phyloP scores from a whole-genome alignment of 1,140 invertebrate species.

The Galendromus occidentalis region DNA sequence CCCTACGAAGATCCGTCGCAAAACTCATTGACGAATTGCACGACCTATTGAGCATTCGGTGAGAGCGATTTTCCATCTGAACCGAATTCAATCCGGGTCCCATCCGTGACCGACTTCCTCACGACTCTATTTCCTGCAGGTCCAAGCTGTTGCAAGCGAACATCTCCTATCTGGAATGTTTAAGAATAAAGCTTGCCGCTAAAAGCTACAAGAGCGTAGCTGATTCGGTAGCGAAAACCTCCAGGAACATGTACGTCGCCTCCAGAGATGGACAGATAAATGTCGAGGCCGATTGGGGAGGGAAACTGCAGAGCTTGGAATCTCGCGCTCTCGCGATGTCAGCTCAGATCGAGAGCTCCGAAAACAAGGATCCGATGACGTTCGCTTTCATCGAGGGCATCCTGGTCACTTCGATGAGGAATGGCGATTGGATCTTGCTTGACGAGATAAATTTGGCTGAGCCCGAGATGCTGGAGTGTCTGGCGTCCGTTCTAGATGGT shows the following conservation, averaged over 20 bases:
- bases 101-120: neutral
- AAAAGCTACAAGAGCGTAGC: neutral
- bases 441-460: constrained; percentile 96
- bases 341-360: neutral
- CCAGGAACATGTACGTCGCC: neutral
- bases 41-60: neutral
- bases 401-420: constrained; percentile 65
- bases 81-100: neutral
- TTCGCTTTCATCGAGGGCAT: constrained; percentile 38
- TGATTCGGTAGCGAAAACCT: neutral
- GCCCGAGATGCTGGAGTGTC: constrained; percentile 82
- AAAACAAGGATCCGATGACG: constrained; percentile 4
- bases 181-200: neutral
- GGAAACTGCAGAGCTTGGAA: neutral
- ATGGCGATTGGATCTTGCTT: constrained; percentile 78
- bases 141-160: neutral
- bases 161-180: neutral
- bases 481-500: constrained; percentile 73
- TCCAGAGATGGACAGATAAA: neutral
- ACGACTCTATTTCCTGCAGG: neutral
- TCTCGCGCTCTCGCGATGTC: neutral
- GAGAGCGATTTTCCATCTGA: neutral
- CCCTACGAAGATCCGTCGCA: constrained; percentile 12
- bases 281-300: neutral
- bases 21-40: constrained; percentile 13